These are phyloP conservation scores for Basileuterus tristriatus DNA, from an alignment of 2,797 vertebrate species.

Conservation along the genomic window DNA sequence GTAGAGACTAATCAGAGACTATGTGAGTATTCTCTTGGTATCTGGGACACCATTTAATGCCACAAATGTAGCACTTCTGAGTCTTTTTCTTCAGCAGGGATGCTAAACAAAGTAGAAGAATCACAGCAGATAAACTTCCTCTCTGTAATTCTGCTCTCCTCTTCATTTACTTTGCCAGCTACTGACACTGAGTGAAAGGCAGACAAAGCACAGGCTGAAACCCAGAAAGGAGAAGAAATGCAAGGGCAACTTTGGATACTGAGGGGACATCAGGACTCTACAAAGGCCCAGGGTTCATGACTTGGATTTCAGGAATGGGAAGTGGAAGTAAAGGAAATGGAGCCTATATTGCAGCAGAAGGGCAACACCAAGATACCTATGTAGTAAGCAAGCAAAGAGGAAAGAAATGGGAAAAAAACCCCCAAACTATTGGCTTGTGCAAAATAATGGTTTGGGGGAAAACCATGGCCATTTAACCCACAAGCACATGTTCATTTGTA, in stretches of 20 bases:
- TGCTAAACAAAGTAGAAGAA: slow-evolving; percentile 15
- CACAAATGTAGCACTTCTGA: slow-evolving; percentile 19
- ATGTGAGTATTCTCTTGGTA: slow-evolving; percentile 18
- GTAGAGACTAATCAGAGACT: slow-evolving; percentile 55
- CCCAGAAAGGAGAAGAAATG: not conserved
- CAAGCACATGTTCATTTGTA: not conserved
- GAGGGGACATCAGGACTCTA: not conserved
- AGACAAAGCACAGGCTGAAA: not conserved
- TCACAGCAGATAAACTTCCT: slow-evolving; percentile 24
- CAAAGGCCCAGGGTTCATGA: not conserved
- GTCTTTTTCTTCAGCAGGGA: slow-evolving; percentile 28
- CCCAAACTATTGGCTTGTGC: not conserved
- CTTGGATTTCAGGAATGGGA: not conserved
- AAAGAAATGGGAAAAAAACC: not conserved
- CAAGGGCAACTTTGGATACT: not conserved
- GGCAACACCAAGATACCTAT: not conserved
- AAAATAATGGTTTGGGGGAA: not conserved
- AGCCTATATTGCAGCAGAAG: not conserved
- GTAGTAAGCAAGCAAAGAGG: not conserved
- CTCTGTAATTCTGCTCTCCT: not conserved
- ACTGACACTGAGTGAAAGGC: not conserved
- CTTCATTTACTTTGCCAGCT: not conserved
- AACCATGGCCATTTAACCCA: fast-evolving
- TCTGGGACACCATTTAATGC: slow-evolving; percentile 25
- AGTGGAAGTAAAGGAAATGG: not conserved